These are phyloP conservation scores for Stegastes partitus DNA, from an alignment of 2,113 vertebrate genomes.

Conservation along the genomic window DNA sequence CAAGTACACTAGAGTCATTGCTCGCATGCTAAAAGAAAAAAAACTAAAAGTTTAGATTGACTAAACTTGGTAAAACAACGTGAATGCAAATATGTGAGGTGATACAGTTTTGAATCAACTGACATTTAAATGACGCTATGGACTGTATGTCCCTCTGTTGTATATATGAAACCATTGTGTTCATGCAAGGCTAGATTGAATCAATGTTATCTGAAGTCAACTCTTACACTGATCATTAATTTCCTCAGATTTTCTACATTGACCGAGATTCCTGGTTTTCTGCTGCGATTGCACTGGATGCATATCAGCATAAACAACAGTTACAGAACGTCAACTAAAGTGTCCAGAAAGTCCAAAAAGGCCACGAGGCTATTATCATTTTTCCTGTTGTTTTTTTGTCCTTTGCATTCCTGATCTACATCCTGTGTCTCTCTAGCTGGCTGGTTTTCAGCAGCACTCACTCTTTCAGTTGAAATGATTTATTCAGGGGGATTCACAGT, in stretches of 20 bases:
- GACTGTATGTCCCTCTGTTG: too few species aligned
- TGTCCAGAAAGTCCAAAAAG: background rate
- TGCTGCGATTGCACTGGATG: background rate
- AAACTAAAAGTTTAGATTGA: too few species aligned
- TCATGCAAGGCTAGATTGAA: too few species aligned
- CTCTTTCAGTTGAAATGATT: background rate
- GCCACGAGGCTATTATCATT: background rate
- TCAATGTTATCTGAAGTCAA: too few species aligned
- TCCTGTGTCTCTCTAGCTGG: background rate
- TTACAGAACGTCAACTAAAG: background rate
- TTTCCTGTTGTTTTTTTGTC: background rate
- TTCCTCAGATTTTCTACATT: background rate
- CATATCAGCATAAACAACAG: background rate
- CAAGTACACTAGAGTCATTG: too few species aligned
- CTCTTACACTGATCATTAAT: too few species aligned
- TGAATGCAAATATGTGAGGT: too few species aligned
- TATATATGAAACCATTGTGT: too few species aligned
- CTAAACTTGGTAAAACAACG: too few species aligned
- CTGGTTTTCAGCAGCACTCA: background rate
- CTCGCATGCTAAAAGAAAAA: too few species aligned
- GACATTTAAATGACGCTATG: too few species aligned
- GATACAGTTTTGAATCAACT: too few species aligned
- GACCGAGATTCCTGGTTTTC: background rate
- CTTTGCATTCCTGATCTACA: background rate
- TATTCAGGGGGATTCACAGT: background rate